phyloP scores from a whole-genome alignment of 2,113 vertebrate genomes.

The Panthera leo region DNA sequence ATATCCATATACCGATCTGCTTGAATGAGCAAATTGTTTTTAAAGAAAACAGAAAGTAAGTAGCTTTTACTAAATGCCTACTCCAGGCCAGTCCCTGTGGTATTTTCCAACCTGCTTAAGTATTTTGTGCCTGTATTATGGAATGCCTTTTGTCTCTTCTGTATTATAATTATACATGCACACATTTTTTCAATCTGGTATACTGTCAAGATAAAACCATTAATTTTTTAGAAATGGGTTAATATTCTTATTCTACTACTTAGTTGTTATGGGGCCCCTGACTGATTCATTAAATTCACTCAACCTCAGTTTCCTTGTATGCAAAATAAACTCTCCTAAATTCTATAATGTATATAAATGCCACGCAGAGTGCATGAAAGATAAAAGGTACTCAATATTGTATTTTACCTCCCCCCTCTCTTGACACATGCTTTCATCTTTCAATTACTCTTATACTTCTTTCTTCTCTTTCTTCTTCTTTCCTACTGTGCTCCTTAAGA shows the following conservation, averaged over 20 bases:
- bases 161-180: neutral
- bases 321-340: neutral
- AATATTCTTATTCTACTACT: neutral
- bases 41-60: neutral
- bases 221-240: neutral
- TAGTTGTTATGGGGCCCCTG: neutral
- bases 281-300: neutral
- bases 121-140: neutral
- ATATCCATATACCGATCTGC: neutral
- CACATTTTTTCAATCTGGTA: neutral
- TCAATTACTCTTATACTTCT: neutral
- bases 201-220: neutral
- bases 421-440: neutral
- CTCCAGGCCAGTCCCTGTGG: accelerated
- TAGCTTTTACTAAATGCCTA: neutral
- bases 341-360: neutral
- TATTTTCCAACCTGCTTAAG: neutral
- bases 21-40: neutral
- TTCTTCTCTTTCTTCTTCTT: neutral
- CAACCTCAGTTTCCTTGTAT: neutral
- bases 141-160: neutral
- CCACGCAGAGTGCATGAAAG: neutral
- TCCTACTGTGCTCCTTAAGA: neutral
- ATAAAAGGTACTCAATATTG: neutral
- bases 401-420: neutral